Percentiles rank a stretch among this genome's conserved stretches.
These are phyloP conservation scores for Pseudomyrmex pallidus DNA, from an alignment of 1,140 invertebrate genomes.

Conservation along the genomic window DNA sequence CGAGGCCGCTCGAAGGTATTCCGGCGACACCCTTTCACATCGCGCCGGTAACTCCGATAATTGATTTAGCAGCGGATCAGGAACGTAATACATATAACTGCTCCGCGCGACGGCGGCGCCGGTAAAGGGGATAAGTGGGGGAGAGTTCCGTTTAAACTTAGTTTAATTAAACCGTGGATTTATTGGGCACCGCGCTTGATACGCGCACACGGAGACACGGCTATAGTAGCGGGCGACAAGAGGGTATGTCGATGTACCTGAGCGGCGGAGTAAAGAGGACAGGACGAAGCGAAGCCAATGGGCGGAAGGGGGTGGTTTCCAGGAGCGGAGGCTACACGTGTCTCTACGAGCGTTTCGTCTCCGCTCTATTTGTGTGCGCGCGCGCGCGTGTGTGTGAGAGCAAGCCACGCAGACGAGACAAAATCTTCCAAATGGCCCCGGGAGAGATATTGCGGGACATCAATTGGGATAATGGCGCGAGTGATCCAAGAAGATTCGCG, in stretches of 20 bases:
- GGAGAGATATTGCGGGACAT: conserved; percentile 66
- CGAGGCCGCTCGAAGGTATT: conserved; percentile 39
- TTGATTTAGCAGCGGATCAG: conserved; percentile 83
- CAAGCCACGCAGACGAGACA: conserved; percentile 17
- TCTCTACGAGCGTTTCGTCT: conserved; percentile 16
- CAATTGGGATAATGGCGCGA: conserved; percentile 72
- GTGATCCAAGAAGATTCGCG: conserved; percentile 52
- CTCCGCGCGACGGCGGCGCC: conserved; percentile 70
- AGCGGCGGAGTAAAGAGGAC: background rate
- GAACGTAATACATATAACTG: conserved; percentile 81
- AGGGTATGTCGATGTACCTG: conserved; percentile 41
- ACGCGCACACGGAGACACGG: conserved; percentile 70
- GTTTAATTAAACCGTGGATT: conserved; percentile 84
- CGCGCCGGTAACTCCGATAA: conserved; percentile 77
- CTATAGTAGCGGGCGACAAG: conserved; percentile 58
- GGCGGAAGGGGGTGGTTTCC: background rate
- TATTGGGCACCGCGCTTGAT: conserved; percentile 77
- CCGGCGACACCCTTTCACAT: conserved; percentile 39
- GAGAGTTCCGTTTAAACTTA: conserved; percentile 81
- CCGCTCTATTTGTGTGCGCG: conserved; percentile 6
- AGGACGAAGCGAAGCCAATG: conserved; percentile 3
- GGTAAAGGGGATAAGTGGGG: background rate
- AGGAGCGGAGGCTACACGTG: conserved; percentile 40
- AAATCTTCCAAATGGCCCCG: conserved; percentile 65
- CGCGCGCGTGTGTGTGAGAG: background rate